phyloP scores from a whole-genome alignment of 2,888 invertebrate species.

The Campoletis raptor region DNA sequence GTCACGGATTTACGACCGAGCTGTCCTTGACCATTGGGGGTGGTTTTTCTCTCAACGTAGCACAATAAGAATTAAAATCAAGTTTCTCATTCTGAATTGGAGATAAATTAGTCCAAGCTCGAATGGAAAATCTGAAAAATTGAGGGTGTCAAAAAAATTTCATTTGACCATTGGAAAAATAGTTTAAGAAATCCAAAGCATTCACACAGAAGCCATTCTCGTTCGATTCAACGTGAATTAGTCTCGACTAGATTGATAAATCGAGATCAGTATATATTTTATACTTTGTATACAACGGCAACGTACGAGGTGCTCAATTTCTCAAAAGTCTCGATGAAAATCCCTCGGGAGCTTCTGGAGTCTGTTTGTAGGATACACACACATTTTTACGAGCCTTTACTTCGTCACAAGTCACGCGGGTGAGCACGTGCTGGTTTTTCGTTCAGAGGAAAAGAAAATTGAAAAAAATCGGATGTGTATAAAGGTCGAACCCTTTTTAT shows the following conservation, averaged over 20 bases:
- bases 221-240: conserved; percentile 20
- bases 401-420: not conserved
- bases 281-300: conserved; percentile 75
- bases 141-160: not conserved
- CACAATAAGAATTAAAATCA: conserved; percentile 49
- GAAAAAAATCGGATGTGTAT: conserved; percentile 29
- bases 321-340: conserved; percentile 12
- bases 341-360: conserved; percentile 42
- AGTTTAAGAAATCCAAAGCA: conserved; percentile 2
- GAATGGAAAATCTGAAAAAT: conserved; percentile 35
- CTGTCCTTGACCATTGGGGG: conserved; percentile 48
- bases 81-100: conserved; percentile 26
- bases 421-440: conserved; percentile 60
- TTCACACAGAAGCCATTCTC: conserved; percentile 7
- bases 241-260: conserved; percentile 21
- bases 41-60: conserved; percentile 9
- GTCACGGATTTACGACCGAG: conserved; percentile 59
- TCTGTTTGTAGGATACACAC: not conserved
- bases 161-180: not conserved
- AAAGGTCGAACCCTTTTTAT: conserved; percentile 69
- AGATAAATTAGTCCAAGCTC: conserved; percentile 24
- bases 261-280: conserved; percentile 14
- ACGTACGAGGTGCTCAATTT: conserved; percentile 11
- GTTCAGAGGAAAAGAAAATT: conserved; percentile 5
- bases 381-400: not conserved